phyloP scores from a whole-genome alignment of 2,113 vertebrate genomes.

The Ageneiosus marmoratus region DNA sequence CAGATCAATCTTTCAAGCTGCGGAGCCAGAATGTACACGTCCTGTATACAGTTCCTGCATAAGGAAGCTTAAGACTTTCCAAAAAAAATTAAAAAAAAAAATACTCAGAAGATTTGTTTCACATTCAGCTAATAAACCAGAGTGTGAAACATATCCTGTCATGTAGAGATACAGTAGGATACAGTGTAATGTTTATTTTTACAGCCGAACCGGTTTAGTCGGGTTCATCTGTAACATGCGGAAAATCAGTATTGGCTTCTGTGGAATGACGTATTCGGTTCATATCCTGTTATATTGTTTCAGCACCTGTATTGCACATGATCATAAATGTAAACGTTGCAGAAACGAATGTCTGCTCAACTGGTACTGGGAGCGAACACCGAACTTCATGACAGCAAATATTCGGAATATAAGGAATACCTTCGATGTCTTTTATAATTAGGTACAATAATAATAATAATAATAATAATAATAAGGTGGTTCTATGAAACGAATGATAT shows the following conservation, averaged over 20 bases:
- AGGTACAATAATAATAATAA: no score
- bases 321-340: background rate
- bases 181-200: background rate
- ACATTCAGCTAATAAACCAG: background rate
- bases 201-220: background rate
- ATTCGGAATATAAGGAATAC: background rate
- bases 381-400: background rate
- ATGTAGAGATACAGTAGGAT: background rate
- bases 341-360: background rate
- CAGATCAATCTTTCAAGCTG: background rate
- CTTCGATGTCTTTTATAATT: background rate
- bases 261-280: background rate
- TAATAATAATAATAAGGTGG: background rate
- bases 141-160: background rate
- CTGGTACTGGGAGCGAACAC: background rate
- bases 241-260: background rate
- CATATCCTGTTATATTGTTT: background rate
- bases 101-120: background rate
- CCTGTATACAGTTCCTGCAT: no score
- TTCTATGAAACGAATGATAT: background rate
- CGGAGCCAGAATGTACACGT: background rate
- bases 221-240: background rate
- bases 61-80: background rate
- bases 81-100: background rate
- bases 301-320: conserved; percentile 12